A percentile compares a stretch with the other conserved stretches of the same genome.
phyloP scores from a whole-genome alignment of 2,113 vertebrate species.

The Carollia perspicillata region DNA sequence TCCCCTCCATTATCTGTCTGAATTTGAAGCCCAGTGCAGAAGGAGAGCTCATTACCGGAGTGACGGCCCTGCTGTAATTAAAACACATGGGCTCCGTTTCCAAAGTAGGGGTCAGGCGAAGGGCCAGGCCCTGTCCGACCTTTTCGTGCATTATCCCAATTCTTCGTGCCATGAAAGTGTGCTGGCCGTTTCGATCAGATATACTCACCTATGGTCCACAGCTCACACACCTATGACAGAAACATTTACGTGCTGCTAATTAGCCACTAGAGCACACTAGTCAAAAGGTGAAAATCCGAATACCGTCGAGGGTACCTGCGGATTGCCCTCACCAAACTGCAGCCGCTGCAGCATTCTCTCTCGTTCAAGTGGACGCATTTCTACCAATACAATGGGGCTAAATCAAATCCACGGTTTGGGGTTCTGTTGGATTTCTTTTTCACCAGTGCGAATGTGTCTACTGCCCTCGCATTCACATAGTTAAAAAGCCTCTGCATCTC shows the following conservation, averaged over 20 bases:
- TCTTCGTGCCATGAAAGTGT: neutral
- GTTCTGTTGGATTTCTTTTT: neutral
- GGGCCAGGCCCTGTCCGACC: neutral
- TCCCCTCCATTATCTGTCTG: constrained; percentile 62
- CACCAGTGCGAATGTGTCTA: neutral
- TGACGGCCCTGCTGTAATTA: constrained; percentile 60
- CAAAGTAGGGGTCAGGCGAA: constrained; percentile 18
- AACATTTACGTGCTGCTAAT: constrained; percentile 54
- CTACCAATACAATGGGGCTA: neutral
- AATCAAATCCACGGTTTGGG: neutral
- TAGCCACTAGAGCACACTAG: constrained; percentile 30
- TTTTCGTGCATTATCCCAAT: neutral
- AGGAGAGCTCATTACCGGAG: constrained; percentile 46
- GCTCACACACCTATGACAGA: constrained; percentile 24
- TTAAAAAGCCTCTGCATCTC: neutral
- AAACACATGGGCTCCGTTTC: constrained; percentile 55
- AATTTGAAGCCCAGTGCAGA: constrained; percentile 58
- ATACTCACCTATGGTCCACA: constrained; percentile 25
- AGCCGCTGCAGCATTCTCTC: neutral
- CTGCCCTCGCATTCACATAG: neutral
- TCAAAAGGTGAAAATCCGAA: constrained; percentile 38
- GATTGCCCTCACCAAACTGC: neutral
- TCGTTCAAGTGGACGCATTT: neutral
- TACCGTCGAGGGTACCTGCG: neutral
- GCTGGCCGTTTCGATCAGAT: neutral